These are phyloP conservation scores for Rhineura floridana DNA, from an alignment of 2,113 vertebrate species.

Conservation along the genomic window DNA sequence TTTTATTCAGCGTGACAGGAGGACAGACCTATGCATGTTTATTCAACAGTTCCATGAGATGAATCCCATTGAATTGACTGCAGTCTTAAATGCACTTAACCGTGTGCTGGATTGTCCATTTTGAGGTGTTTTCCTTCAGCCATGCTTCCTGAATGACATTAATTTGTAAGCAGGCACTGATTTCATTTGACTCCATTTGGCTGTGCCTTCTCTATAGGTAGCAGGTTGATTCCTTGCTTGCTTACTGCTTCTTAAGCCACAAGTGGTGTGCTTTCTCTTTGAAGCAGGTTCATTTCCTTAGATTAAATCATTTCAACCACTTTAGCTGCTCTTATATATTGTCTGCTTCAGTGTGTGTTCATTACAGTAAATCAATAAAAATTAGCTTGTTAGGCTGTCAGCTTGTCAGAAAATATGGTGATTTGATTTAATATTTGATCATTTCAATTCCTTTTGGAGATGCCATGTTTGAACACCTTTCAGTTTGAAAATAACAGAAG, in stretches of 20 bases:
- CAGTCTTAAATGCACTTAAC: background rate
- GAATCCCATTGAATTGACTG: too few relatives aligned
- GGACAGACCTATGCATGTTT: background rate
- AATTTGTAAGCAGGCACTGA: background rate
- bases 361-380: constrained; percentile 19
- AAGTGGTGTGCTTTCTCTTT: background rate
- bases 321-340: background rate
- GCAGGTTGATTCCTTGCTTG: background rate
- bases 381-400: background rate
- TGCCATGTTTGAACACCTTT: background rate
- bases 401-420: background rate
- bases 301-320: background rate
- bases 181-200: background rate
- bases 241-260: background rate
- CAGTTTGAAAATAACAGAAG: background rate
- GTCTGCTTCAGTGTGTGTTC: background rate
- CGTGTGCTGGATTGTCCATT: background rate
- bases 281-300: background rate
- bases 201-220: background rate
- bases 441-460: background rate
- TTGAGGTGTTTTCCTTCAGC: background rate
- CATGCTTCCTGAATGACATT: background rate
- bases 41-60: background rate
- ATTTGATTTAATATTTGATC: background rate
- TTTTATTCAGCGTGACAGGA: background rate